phyloP scores from a whole-genome alignment of 2,888 invertebrate genomes.

The Eulithis prunata region DNA sequence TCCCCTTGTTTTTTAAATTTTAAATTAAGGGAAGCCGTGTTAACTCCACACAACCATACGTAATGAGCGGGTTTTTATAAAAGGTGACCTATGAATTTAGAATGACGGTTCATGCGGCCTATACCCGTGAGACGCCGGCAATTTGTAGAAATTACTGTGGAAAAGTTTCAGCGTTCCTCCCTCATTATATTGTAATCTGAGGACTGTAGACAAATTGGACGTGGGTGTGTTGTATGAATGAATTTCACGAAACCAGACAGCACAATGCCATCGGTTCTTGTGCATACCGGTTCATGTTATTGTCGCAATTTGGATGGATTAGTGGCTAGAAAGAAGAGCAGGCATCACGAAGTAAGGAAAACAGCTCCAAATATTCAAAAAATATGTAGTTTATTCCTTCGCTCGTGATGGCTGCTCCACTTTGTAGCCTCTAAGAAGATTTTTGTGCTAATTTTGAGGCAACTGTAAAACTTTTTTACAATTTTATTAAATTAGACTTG shows the following conservation, averaged over 20 bases:
- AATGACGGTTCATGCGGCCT: slow-evolving; percentile 24
- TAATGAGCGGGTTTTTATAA: slow-evolving; percentile 25
- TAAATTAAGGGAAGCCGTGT: too few relatives aligned
- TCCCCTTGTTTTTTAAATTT: too few relatives aligned
- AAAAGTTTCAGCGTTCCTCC: slow-evolving; percentile 59
- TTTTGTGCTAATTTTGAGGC: too few relatives aligned
- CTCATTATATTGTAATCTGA: slow-evolving; percentile 67
- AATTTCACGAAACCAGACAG: slow-evolving; percentile 59
- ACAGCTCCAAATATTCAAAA: too few relatives aligned
- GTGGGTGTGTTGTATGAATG: slow-evolving; percentile 73
- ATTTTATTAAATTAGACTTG: neutral
- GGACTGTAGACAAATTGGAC: slow-evolving; percentile 65
- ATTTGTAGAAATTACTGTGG: slow-evolving; percentile 47
- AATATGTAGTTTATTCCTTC: too few relatives aligned
- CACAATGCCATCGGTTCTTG: slow-evolving; percentile 52
- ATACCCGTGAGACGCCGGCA: slow-evolving; percentile 41
- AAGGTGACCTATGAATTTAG: slow-evolving; percentile 36
- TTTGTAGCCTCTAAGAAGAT: too few relatives aligned
- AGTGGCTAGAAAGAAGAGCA: slow-evolving; percentile 25
- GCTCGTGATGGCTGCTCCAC: too few relatives aligned
- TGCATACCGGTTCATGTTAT: slow-evolving; percentile 51
- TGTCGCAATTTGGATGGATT: slow-evolving; percentile 36
- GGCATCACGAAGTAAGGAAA: too few relatives aligned
- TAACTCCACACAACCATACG: slow-evolving; percentile 2
- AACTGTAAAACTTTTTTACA: too few relatives aligned